Evolutionary conservation across 2,888 invertebrate genomes (phyloP).

Genomic region (Harmothoe impar): DNA sequence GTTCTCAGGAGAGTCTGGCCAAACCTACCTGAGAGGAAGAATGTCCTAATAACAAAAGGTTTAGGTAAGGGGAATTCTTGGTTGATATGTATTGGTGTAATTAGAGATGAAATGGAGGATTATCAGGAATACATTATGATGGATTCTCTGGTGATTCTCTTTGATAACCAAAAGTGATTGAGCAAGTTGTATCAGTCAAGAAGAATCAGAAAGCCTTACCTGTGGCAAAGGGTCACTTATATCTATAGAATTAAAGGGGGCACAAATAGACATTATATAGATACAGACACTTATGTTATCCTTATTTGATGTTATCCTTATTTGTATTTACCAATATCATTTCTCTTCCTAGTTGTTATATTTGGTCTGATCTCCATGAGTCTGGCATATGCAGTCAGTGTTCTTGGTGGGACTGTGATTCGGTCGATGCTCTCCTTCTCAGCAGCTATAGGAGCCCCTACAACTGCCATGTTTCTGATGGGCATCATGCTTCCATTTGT

Average conservation of each 20-base stretch:
- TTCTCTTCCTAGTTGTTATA: background rate
- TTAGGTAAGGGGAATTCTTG: conserved; percentile 9
- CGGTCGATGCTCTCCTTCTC: conserved; percentile 53
- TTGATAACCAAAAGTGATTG: no score
- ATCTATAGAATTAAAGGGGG: no score
- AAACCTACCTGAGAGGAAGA: conserved; percentile 17
- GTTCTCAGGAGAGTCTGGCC: conserved; percentile 27
- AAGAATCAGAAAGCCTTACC: no score
- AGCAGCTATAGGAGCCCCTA: conserved; percentile 39
- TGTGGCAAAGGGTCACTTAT: no score
- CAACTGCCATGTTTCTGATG: conserved; percentile 53
- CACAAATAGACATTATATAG: no score
- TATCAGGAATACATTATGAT: no score
- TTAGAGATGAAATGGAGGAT: background rate
- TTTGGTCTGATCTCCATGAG: conserved; percentile 29
- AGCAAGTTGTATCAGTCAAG: no score
- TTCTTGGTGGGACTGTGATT: conserved; percentile 40
- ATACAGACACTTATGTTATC: no score
- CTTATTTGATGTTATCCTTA: no score
- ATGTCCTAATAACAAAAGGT: background rate
- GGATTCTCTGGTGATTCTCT: no score
- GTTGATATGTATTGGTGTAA: no score
- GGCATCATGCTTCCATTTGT: conserved; percentile 42
- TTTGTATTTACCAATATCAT: background rate
- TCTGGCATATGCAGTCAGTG: conserved; percentile 25